Evolutionary conservation across 1,140 invertebrate species (phyloP).

Genomic region (Trichoplusia ni): DNA sequence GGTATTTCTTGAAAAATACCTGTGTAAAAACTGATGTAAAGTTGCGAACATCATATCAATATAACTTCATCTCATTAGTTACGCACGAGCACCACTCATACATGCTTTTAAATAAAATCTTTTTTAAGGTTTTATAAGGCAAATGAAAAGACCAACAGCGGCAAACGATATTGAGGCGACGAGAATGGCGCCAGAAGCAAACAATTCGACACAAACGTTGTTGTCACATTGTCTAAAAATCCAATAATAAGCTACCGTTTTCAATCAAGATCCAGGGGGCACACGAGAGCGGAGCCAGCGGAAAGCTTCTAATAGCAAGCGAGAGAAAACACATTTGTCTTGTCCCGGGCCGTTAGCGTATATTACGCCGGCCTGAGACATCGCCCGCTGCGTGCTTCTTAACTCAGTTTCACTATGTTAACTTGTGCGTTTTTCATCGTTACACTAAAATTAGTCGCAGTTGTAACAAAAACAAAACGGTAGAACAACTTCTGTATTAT

Average conservation of each 20-base stretch:
- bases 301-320: constrained; percentile 58
- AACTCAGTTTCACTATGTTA: constrained; percentile 60
- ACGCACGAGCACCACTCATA: too few relatives aligned
- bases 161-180: too few relatives aligned
- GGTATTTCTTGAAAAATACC: too few relatives aligned
- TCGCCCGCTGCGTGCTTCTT: constrained; percentile 65
- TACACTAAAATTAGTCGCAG: constrained; percentile 40
- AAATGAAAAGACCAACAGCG: too few relatives aligned
- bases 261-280: constrained; percentile 57
- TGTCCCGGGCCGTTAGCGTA: constrained; percentile 77
- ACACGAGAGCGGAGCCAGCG: constrained; percentile 48
- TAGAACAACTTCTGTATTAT: constrained; percentile 22
- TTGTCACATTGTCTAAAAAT: constrained; percentile 41
- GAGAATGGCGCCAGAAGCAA: background rate
- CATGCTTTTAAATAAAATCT: too few relatives aligned
- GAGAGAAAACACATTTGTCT: constrained; percentile 80
- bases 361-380: constrained; percentile 70
- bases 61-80: too few relatives aligned
- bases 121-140: too few relatives aligned
- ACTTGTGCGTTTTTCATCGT: constrained; percentile 42
- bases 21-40: too few relatives aligned
- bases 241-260: constrained; percentile 60
- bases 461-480: background rate
- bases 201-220: constrained; percentile 21
- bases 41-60: too few relatives aligned